Base-by-base conservation (phyloP, 2,797 vertebrate species). In the Rallus crepitans region DNA sequence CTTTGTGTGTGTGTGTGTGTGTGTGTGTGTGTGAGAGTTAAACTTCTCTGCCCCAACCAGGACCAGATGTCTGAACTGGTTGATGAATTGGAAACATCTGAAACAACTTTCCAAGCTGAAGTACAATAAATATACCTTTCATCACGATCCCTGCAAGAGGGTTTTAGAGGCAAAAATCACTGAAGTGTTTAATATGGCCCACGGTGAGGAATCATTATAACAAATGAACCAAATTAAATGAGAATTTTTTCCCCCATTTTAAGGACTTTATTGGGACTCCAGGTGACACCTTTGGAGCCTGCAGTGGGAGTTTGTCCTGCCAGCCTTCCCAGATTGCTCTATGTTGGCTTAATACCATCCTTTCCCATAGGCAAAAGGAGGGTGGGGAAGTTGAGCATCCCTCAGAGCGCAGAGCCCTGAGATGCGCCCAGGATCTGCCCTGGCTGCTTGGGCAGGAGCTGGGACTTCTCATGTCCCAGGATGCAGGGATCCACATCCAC, bases 41-140 rank as follows among this genome's bases (percentile, higher is more conserved):
- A 97, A 97, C 93, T 97, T 97, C 90, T 97, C 97, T 97, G 93
- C 96, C 96, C 97, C 98, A 98, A 99, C 98, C 98, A 98, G 98
- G 98, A 99, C 98, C 99, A 99, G 99, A 99, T 99, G 99, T 98
- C 97, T 96, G 98, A 98, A 97, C 98, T 97, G 97, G 98, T 98
- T 98, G 97, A 98, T 95, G 98, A 99, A 99, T 98, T 98, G 93
- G 98, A 99, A 99, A 99, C 99, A 99, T 99, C 98, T 99, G 99
- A 99, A 99, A 99, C 98, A 99, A 99, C 98, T 99, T 98, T 98
- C 98, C 97, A 91, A 98, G 98, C 97, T 96, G 97, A 98, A 98
- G 97, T 98, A 97, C 98, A 99, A 98, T 99, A 99, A 99, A 99
- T 99, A 98, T 98, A 98, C 97, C 98, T 99, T 99, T 99, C 98